phyloP scores from a whole-genome alignment of 2,113 vertebrate species.

The Recurvirostra avosetta region DNA sequence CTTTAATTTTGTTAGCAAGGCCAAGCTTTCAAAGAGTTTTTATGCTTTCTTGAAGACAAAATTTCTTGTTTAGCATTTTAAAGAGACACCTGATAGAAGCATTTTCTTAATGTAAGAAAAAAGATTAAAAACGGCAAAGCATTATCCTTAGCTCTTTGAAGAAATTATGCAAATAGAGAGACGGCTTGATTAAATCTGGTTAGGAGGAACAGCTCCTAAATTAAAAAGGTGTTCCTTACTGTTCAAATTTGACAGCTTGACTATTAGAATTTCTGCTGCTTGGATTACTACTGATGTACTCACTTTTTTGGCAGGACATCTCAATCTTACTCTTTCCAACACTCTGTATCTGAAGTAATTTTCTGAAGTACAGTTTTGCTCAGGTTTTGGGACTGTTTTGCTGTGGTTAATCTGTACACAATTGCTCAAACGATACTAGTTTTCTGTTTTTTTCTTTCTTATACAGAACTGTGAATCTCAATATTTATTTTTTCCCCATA shows the following conservation, averaged over 20 bases:
- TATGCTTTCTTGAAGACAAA: not conserved
- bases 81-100: not conserved
- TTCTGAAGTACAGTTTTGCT: not conserved
- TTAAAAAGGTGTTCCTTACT: slow-evolving; percentile 1
- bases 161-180: slow-evolving; percentile 4
- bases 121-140: not conserved
- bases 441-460: not conserved
- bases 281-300: not conserved
- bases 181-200: slow-evolving; percentile 15
- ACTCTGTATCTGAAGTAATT: not conserved
- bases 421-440: not conserved
- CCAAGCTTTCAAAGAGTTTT: not conserved
- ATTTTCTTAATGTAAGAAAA: not conserved
- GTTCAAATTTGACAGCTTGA: slow-evolving; percentile 26
- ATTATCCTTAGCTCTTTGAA: not conserved
- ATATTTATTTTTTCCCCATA: not conserved
- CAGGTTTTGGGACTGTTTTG: not conserved
- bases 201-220: slow-evolving; percentile 16
- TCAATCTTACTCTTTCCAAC: not conserved
- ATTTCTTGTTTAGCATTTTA: not conserved
- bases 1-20: not conserved
- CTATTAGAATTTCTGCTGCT: slow-evolving; percentile 12
- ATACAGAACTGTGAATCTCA: not conserved
- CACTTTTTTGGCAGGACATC: not conserved
- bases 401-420: not conserved